Evolutionary conservation across 2,888 invertebrate genomes (phyloP), one percentile per base, ranked within the genome.

Genomic region (Lomographa bimaculata): DNA sequence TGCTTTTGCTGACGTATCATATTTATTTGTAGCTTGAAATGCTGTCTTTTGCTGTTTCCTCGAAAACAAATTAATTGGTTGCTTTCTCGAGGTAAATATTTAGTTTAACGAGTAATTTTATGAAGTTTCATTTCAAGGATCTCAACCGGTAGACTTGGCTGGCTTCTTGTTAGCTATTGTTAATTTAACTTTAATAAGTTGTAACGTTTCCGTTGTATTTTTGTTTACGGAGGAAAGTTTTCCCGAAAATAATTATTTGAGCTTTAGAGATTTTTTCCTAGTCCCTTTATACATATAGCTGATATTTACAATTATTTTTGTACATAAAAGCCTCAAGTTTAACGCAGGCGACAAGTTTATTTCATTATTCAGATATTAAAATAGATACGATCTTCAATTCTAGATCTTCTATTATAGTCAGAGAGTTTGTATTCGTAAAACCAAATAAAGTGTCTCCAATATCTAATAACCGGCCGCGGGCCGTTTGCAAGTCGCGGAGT

Each of bases 401-500:
- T n/a, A n/a, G n/a, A n/a, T n/a, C n/a, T n/a, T n/a, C n/a, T n/a
- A n/a, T n/a, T n/a, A n/a, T n/a, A n/a, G n/a, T n/a, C 6, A 6
- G 8, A 16, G 14, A 14, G 14, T 7, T 28, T 44, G 30, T 42
- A 38, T 29, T 37, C 29, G 27, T 11, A 33, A 45, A 49, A 43
- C 18, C 18, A 20, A 47, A 53, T 47, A 42, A 42, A 42, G 18
- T 14, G 18, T 19, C 26, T 19, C 36, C 43, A 41, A 40, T 34
- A 38, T 40, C 38, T 30, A 50, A 50, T 46, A 47, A 40, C 46
- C 30, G 27, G 35, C 21, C 27, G 34, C 26, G 20, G 26, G 28
- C 50, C 38, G 54, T 60, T 64, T 47, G 36, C 64, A 54, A 59
- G 55, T 57, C 57, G 46, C 45, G 46, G 44, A 56, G 57, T 64